Conservation (phyloP, 2,888 invertebrate species). For the Acronicta alni region DNA sequence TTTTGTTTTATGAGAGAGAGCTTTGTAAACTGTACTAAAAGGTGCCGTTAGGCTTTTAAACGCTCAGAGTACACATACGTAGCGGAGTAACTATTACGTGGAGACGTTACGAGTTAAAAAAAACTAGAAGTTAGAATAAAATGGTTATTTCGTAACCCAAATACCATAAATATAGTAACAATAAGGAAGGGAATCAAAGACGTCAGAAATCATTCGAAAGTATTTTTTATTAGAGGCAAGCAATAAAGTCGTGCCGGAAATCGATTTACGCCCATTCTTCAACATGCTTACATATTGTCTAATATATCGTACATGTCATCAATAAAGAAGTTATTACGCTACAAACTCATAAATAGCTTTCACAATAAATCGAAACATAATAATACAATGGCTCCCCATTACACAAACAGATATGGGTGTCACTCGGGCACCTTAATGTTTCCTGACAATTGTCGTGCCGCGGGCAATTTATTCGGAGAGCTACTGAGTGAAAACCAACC, state of each 20-base stretch:
- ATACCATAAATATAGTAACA: too few species aligned
- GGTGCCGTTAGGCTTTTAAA: slow-evolving; percentile 34
- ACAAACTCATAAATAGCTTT: slow-evolving; percentile 38
- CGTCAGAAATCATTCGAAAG: background rate
- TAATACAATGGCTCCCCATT: slow-evolving; percentile 23
- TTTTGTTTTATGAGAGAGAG: slow-evolving; percentile 51
- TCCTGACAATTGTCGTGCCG: slow-evolving; percentile 28
- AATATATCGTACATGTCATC: slow-evolving; percentile 7
- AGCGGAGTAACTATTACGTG: background rate
- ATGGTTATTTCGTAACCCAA: too few species aligned
- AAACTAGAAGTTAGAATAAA: background rate
- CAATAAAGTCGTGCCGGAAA: slow-evolving; percentile 12
- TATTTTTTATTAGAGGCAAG: background rate
- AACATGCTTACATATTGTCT: slow-evolving; percentile 12
- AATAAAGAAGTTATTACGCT: slow-evolving; percentile 34
- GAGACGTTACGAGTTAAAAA: background rate
- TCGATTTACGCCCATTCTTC: background rate
- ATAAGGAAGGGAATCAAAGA: too few species aligned
- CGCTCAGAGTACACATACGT: background rate
- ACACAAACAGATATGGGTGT: slow-evolving; percentile 27
- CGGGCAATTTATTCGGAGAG: slow-evolving; percentile 12
- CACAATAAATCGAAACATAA: slow-evolving; percentile 34
- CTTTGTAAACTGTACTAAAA: slow-evolving; percentile 43
- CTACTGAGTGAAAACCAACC: background rate
- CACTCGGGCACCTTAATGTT: slow-evolving; percentile 33